Evolutionary conservation across 2,113 vertebrate genomes (phyloP).

Genomic region (Terrapene triunguis): DNA sequence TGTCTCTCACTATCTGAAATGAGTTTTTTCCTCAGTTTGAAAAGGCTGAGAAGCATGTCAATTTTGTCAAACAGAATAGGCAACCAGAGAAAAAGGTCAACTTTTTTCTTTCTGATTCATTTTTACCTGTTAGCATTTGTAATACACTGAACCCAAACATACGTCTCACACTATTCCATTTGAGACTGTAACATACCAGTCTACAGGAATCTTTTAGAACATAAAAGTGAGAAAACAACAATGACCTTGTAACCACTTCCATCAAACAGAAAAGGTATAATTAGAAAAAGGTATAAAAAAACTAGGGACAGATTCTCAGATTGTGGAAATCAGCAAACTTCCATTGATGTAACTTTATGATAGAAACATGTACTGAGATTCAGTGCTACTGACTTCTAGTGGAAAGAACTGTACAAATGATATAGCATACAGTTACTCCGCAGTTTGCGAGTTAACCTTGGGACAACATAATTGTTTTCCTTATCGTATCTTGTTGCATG

Average conservation of each 20-base stretch:
- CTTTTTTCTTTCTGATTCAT: neutral
- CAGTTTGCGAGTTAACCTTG: slow-evolving; percentile 5
- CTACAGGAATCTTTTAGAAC: neutral
- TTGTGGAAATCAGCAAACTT: neutral
- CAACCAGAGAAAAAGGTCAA: slow-evolving; percentile 5
- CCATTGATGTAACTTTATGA: neutral
- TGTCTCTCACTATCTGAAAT: slow-evolving; percentile 5
- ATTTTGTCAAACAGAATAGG: neutral
- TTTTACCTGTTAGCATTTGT: slow-evolving; percentile 6
- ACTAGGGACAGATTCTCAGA: neutral
- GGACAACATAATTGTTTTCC: neutral
- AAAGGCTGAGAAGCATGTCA: neutral
- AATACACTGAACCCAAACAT: neutral
- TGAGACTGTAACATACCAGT: neutral
- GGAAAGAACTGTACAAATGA: neutral
- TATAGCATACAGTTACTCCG: neutral
- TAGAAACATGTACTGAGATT: neutral
- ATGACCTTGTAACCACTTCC: neutral
- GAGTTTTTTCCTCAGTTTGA: neutral
- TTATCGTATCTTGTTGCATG: neutral
- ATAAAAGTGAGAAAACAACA: neutral
- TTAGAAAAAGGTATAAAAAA: neutral
- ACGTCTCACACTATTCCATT: neutral
- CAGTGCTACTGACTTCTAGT: neutral
- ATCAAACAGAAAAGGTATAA: neutral